Evolutionary conservation across 2,797 vertebrate genomes (phyloP).

Genomic region (Echiichthys vipera): DNA sequence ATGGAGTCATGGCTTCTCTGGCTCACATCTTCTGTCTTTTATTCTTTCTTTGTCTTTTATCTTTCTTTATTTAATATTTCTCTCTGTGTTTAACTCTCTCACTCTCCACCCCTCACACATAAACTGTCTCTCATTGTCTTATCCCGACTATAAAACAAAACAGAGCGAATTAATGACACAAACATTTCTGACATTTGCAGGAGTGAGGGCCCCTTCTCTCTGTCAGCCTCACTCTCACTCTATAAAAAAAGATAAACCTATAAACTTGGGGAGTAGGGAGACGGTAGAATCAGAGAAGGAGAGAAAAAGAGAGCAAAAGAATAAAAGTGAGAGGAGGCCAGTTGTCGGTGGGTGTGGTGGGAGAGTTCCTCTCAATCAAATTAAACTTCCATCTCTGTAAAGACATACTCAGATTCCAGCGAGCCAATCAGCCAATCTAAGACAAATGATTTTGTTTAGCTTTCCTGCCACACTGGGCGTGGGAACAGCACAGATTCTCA

Average conservation of each 20-base stretch:
- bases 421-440: slow-evolving; percentile 82
- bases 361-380: slow-evolving; percentile 70
- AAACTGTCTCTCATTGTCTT: slow-evolving; percentile 36
- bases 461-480: slow-evolving; percentile 82
- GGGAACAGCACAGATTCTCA: slow-evolving; percentile 81
- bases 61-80: slow-evolving; percentile 58
- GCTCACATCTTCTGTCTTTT: slow-evolving; percentile 35
- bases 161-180: slow-evolving; percentile 60
- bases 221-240: slow-evolving; percentile 58
- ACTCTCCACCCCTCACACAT: slow-evolving; percentile 33
- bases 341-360: slow-evolving; percentile 55
- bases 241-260: slow-evolving; percentile 70
- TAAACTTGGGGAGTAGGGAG: slow-evolving; percentile 44
- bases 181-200: slow-evolving; percentile 62
- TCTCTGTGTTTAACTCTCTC: slow-evolving; percentile 47
- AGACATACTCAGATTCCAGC: slow-evolving; percentile 74
- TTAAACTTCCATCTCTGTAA: slow-evolving; percentile 74
- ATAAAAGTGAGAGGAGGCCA: slow-evolving; percentile 43
- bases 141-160: slow-evolving; percentile 60
- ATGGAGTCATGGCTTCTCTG: slow-evolving; percentile 27
- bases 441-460: slow-evolving; percentile 81
- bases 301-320: slow-evolving; percentile 31
- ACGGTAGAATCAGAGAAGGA: slow-evolving; percentile 24
- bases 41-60: slow-evolving; percentile 45
- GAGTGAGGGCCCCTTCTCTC: slow-evolving; percentile 36